Evolutionary conservation across 2,797 vertebrate genomes (phyloP).

Genomic region (Sebastiscus tertius): DNA sequence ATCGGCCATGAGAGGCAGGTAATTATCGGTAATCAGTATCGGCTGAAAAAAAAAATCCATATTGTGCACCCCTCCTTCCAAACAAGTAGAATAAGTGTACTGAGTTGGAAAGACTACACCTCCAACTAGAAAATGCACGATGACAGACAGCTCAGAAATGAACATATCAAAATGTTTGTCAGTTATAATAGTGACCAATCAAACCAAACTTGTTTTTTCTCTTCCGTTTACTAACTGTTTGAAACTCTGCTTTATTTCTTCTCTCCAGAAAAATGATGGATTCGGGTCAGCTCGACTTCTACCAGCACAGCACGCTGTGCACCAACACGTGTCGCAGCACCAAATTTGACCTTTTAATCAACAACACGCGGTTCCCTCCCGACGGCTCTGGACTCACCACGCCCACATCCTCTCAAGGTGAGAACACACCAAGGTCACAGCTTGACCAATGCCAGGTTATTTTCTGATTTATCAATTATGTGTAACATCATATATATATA

Average conservation of each 20-base stretch:
- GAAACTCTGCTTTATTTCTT: neutral
- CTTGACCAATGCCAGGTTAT: accelerated
- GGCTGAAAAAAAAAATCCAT: too few species aligned
- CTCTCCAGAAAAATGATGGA: constrained; percentile 97
- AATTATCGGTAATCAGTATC: too few species aligned
- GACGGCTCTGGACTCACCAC: constrained; percentile 89
- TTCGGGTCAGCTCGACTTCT: constrained; percentile 97
- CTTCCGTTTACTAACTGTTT: neutral
- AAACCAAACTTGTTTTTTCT: too few species aligned
- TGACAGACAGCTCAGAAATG: neutral
- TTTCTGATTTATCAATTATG: neutral
- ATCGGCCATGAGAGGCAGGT: too few species aligned
- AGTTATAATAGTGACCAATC: neutral
- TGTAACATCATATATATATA: neutral
- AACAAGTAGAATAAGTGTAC: too few species aligned
- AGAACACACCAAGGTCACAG: constrained; percentile 22
- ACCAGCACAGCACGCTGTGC: constrained; percentile 96
- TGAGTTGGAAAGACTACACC: neutral
- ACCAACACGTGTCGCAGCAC: constrained; percentile 99
- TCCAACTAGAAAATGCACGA: neutral
- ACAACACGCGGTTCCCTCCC: constrained; percentile 94
- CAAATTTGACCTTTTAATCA: constrained; percentile 98
- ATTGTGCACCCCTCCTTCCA: too few species aligned
- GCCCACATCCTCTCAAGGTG: constrained; percentile 90
- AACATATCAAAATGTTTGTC: neutral